Evolutionary conservation across 2,797 vertebrate genomes (phyloP), one percentile per base, ranked within the genome.

Genomic region (Rhyacichthys aspro): DNA sequence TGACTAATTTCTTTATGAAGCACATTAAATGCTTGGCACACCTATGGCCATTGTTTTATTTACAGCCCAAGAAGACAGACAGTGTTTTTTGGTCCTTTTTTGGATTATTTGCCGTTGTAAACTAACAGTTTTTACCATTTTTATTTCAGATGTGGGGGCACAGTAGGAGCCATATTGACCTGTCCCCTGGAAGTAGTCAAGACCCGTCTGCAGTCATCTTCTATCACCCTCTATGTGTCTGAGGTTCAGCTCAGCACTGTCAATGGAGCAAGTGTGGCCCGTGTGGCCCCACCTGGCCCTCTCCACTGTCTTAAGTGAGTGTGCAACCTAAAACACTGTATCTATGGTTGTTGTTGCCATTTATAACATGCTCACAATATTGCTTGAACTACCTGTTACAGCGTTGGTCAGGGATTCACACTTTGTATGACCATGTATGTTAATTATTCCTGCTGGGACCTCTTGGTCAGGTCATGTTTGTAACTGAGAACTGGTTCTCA

Each of bases 151-250:
- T 98, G 97, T 87, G 98, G 97, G 73, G 98, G 98, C 81, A 99
- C 97, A 10, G 96, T 99, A 54, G 98, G 97, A 86, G 98, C 98
- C 82, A 97, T 98, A 86, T 80, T 99, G 88, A 99, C 98, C 52
- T 99, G 98, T 90, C 98, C 98, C 0, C 92, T 99, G 86, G 98
- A 99, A 91, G 98, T 99, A 74, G 96, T 99, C 62, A 99, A 99
- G 87, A 99, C 98, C 6, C 94, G 98, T 6, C 83, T 99, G 59
- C 98, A 99, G 89, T 98, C 98, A 0, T 99, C 98, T 14, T 94
- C 96, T 47, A 88, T 98, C 82, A 95, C 95, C 0, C 83, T 97
- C 7, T 98, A 96, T 43, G 92, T 99, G 76, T 96, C 97, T 93
- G 96, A 96, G 89, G 96, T 99, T 64, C 96, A 98, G 73, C 93